Conservation (phyloP, 2,797 vertebrate genomes). For the Bradypodion ventrale region DNA sequence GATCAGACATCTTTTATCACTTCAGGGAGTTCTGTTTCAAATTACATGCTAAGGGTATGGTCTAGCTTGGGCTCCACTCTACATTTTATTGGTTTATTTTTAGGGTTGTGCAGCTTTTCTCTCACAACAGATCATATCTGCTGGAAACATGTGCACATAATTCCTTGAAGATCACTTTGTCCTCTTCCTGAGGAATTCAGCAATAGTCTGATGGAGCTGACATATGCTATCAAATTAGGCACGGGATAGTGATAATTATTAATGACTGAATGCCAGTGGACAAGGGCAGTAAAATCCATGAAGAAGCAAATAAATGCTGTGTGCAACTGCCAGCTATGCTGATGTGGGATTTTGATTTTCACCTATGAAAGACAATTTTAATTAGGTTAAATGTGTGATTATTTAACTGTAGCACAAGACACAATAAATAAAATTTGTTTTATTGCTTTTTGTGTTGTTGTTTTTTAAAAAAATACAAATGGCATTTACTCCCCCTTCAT, state of each 20-base stretch:
- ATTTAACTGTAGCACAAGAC: constrained; percentile 69
- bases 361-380: constrained; percentile 73
- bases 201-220: constrained; percentile 45
- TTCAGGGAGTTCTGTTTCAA: too few species aligned
- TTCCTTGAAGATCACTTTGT: constrained; percentile 46
- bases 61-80: not conserved
- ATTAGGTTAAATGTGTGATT: constrained; percentile 74
- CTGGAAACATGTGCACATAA: not conserved
- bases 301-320: constrained; percentile 41
- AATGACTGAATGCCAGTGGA: constrained; percentile 58
- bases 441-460: constrained; percentile 67
- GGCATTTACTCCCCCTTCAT: constrained; percentile 58
- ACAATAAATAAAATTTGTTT: constrained; percentile 72
- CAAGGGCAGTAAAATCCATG: constrained; percentile 36
- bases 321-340: constrained; percentile 49
- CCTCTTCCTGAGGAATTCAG: constrained; percentile 45
- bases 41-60: too few species aligned
- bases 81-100: not conserved
- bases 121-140: not conserved
- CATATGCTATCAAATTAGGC: constrained; percentile 63
- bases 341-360: constrained; percentile 49
- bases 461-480: constrained; percentile 70
- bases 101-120: constrained; percentile 14
- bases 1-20: too few species aligned
- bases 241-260: constrained; percentile 59